These are phyloP conservation scores for Pantherophis vulpinus DNA, from an alignment of 2,797 vertebrate species.

Conservation along the genomic window DNA sequence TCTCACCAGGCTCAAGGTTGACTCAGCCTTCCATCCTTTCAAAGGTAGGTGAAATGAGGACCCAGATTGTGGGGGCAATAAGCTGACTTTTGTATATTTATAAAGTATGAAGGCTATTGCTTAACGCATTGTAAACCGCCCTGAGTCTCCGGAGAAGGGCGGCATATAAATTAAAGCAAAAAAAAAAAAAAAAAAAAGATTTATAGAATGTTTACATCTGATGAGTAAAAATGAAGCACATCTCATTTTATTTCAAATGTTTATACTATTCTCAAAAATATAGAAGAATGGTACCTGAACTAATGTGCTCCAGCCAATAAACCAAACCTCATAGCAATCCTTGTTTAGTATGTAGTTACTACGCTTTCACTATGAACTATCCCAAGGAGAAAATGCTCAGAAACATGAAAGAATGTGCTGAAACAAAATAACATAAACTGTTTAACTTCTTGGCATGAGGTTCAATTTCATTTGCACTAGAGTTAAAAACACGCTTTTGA, in stretches of 20 bases:
- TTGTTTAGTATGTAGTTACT: neutral
- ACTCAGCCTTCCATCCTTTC: no score
- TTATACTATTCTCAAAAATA: neutral
- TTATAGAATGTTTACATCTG: neutral
- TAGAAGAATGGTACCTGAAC: neutral
- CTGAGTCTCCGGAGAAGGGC: no score
- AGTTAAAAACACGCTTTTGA: neutral
- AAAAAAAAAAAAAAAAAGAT: neutral
- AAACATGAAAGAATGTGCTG: neutral
- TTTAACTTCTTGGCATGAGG: neutral
- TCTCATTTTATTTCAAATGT: neutral
- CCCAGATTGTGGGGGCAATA: no score
- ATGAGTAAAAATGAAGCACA: neutral
- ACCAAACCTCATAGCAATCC: neutral
- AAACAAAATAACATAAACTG: neutral
- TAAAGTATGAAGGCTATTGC: no score
- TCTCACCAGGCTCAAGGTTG: no score
- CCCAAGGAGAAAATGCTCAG: neutral
- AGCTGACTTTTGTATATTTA: no score
- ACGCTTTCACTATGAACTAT: neutral
- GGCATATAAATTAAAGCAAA: no score
- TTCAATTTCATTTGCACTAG: neutral
- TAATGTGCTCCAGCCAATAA: neutral
- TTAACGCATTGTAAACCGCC: no score
- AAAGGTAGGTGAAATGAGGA: no score